A percentile compares a stretch with the other conserved stretches of the same genome.
phyloP scores from a whole-genome alignment of 2,888 invertebrate species.

The Atethmia centrago region DNA sequence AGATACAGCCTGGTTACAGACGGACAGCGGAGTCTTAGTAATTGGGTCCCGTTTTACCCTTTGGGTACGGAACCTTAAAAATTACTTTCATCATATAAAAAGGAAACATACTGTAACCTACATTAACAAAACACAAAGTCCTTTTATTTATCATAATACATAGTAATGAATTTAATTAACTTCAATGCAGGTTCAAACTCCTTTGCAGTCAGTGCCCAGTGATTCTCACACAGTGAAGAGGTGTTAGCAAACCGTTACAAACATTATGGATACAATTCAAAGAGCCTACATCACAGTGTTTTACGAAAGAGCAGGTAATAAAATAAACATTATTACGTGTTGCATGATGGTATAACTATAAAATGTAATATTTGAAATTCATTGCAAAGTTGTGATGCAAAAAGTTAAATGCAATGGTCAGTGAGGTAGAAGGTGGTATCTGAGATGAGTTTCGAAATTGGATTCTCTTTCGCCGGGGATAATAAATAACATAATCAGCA shows the following conservation, averaged over 20 bases:
- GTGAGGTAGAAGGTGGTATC: background rate
- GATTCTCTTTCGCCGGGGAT: background rate
- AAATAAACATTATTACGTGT: slow-evolving; percentile 35
- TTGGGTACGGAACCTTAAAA: no score
- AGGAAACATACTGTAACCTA: slow-evolving; percentile 1
- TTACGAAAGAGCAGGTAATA: slow-evolving; percentile 85
- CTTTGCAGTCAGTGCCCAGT: slow-evolving; percentile 23
- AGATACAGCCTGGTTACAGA: no score
- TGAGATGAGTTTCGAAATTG: background rate
- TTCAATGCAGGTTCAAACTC: slow-evolving; percentile 39
- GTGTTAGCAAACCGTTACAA: slow-evolving; percentile 25
- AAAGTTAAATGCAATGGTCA: slow-evolving; percentile 32
- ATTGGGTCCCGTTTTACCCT: no score
- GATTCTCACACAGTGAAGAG: slow-evolving; percentile 38
- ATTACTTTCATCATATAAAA: no score
- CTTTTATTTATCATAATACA: slow-evolving; percentile 16
- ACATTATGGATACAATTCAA: slow-evolving; percentile 76
- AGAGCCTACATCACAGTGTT: slow-evolving; percentile 80
- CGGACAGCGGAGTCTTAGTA: no score
- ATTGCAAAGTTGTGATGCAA: slow-evolving; percentile 29
- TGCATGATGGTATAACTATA: background rate
- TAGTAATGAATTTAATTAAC: slow-evolving; percentile 39
- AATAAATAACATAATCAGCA: no score
- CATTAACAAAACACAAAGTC: slow-evolving; percentile 30
- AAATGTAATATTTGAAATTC: slow-evolving; percentile 14